Conservation (phyloP, 37 sponge, comb jelly and placozoan genomes). For the Trichoplax adhaerens region DNA sequence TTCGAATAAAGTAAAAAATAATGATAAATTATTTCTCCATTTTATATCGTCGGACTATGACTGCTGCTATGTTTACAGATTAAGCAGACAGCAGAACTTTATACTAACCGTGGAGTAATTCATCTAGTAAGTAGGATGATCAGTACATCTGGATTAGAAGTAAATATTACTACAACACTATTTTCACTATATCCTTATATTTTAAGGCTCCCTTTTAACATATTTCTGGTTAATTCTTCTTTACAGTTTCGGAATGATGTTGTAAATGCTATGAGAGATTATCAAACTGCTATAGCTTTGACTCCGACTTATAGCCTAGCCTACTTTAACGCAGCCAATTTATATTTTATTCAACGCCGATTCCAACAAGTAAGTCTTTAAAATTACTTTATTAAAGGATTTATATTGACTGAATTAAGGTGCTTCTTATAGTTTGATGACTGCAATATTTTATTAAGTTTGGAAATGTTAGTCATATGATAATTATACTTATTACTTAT, state of each 20-base stretch:
- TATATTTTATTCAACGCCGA: conserved; percentile 30
- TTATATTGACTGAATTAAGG: neutral
- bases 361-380: neutral
- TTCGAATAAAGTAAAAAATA: neutral
- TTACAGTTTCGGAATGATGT: conserved; percentile 50
- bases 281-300: conserved; percentile 39
- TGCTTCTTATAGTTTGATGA: neutral
- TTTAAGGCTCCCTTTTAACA: neutral
- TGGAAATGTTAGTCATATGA: no score
- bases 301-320: conserved; percentile 53
- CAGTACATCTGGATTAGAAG: neutral
- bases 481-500: no score
- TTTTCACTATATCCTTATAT: neutral
- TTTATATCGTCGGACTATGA: conserved; percentile 1
- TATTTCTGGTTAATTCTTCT: no score
- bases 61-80: conserved; percentile 3
- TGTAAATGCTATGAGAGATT: conserved; percentile 59
- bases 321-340: conserved; percentile 81
- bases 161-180: neutral
- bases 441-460: neutral
- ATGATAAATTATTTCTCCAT: neutral
- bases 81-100: conserved; percentile 22
- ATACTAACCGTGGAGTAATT: conserved; percentile 58
- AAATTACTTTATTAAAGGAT: neutral
- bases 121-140: neutral